Conservation (phyloP, 2,888 invertebrate genomes). For the Dryococelus australis region DNA sequence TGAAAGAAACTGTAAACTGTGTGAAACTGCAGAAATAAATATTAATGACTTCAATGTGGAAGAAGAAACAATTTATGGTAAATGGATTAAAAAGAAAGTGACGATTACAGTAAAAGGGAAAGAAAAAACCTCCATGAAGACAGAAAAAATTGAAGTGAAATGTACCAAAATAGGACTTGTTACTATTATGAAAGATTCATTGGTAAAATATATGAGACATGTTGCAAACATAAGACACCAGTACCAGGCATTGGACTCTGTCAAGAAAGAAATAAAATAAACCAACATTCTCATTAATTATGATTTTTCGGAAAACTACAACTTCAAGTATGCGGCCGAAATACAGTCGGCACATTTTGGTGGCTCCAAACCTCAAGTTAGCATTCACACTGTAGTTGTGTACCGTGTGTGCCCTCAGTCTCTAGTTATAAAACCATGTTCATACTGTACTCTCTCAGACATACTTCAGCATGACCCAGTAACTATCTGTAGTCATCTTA, state of each 20-base stretch:
- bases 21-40: no score
- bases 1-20: neutral
- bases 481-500: neutral
- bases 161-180: no score
- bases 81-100: no score
- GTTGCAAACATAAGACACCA: slow-evolving; percentile 12
- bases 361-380: no score
- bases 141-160: neutral
- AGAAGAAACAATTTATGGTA: no score
- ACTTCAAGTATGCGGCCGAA: neutral
- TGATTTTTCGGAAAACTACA: slow-evolving; percentile 18
- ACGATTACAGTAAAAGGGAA: slow-evolving; percentile 11
- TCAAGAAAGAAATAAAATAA: slow-evolving; percentile 1
- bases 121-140: slow-evolving; percentile 6
- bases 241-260: slow-evolving; percentile 21
- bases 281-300: neutral
- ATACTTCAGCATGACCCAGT: slow-evolving; percentile 22
- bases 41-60: no score
- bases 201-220: slow-evolving; percentile 3
- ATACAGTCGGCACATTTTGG: no score
- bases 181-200: no score
- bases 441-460: no score
- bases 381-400: no score
- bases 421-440: no score
- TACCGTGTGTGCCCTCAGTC: no score